Conservation (phyloP, 2,888 invertebrate species). For the Heliconius ismenius region DNA sequence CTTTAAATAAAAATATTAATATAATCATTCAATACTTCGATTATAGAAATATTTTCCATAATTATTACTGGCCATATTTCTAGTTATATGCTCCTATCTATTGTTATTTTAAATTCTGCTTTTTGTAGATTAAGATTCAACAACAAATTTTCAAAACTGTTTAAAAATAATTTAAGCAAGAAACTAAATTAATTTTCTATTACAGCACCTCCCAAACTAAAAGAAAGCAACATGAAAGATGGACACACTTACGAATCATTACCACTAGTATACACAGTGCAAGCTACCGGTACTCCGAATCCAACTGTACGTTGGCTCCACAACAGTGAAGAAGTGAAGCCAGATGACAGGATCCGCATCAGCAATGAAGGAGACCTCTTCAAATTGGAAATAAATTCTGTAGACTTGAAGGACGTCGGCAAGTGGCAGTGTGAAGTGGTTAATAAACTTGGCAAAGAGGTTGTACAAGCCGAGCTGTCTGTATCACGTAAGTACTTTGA, state of each 20-base stretch:
- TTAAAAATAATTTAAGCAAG: not conserved
- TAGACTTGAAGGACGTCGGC: slow-evolving; percentile 88
- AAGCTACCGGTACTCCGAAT: slow-evolving; percentile 88
- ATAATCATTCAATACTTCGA: not conserved
- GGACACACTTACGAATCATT: slow-evolving; percentile 90
- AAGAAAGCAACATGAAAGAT: slow-evolving; percentile 88
- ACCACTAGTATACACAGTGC: slow-evolving; percentile 89
- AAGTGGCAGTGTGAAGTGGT: slow-evolving; percentile 90
- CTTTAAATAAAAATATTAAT: not conserved
- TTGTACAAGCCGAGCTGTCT: slow-evolving; percentile 86
- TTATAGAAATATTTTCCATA: not conserved
- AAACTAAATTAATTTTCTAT: slow-evolving; percentile 34
- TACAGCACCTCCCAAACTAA: slow-evolving; percentile 86
- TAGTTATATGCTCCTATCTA: not conserved
- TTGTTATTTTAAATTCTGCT: not conserved
- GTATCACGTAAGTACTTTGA: slow-evolving; percentile 84
- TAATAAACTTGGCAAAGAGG: slow-evolving; percentile 91
- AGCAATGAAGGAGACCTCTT: slow-evolving; percentile 86
- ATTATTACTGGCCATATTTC: not conserved
- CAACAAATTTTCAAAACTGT: not conserved
- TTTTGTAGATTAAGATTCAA: not conserved
- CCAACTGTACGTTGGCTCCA: slow-evolving; percentile 91
- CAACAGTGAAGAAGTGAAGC: slow-evolving; percentile 87
- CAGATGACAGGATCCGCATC: slow-evolving; percentile 83
- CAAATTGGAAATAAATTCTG: slow-evolving; percentile 87